Base-by-base conservation (phyloP, 2,888 invertebrate species). In the Hirtodrosophila duncani region DNA sequence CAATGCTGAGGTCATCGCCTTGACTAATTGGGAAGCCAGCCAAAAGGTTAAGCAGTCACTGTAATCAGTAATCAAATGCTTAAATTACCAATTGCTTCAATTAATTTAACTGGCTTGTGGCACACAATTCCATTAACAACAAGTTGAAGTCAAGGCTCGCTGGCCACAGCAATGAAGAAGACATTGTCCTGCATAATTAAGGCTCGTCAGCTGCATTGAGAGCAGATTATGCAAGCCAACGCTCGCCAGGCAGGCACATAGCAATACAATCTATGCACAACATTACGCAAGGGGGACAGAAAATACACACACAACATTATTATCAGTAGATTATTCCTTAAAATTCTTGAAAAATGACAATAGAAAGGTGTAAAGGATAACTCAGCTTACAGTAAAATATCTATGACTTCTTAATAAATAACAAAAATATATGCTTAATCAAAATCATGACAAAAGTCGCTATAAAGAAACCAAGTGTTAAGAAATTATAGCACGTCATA, bases 141-240 rank as follows among this genome's bases (percentile, higher is more conserved):
- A 68, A 65, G 53, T 57, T 49, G 58, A 52, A 37, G 33, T 42
- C 48, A 16, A 27, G 20, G 10, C 16, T 4, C 16, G 13, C 8
- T 37, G 21, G 7, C 43, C 8, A 11, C 10, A 27, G 27, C 21
- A 27, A 43, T 24, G 20, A 31, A 50, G 13, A 30, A 26, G 43
- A 17, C 74, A 53, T 57, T 60, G 60, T 33, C 44, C 21, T 50
- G 70, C 70, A 71, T 78, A 69, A 78, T 69, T 42, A 60, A 45
- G 27, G n/a, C n/a, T n/a, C 20, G 20, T 4, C 24, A 10, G 23
- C 23, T 30, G 29, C 41, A 26, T 17, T 29, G n/a, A n/a, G 27
- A 23, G 43, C 24, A 38, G 37, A 53, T 72, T 78, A 78, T 78
- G 74, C 67, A 31, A 5, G 14, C n/a, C 44, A 57, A 45, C 52